Evolutionary conservation across 2,113 vertebrate species (phyloP).

Genomic region (Geothlypis trichas): DNA sequence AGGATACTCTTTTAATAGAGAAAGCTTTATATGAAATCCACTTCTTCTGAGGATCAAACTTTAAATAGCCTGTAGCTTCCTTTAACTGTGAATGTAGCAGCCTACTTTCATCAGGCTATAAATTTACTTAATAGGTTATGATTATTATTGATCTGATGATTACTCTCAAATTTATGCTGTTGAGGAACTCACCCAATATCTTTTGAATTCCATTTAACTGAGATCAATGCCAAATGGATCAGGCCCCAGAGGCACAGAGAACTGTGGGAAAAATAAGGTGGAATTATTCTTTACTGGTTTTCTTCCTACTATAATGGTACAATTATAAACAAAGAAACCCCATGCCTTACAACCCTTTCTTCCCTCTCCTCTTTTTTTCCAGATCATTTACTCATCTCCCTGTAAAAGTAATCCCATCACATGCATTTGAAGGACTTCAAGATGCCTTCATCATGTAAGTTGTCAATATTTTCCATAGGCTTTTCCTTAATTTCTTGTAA

Average conservation of each 20-base stretch:
- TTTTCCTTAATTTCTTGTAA: neutral
- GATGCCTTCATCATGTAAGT: slow-evolving; percentile 88
- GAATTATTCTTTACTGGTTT: neutral
- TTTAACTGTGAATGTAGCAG: neutral
- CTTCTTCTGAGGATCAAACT: neutral
- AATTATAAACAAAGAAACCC: neutral
- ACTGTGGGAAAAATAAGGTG: neutral
- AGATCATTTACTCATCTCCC: slow-evolving; percentile 84
- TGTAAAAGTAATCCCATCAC: slow-evolving; percentile 80
- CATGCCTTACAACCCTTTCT: neutral
- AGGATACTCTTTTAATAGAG: neutral
- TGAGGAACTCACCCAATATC: neutral
- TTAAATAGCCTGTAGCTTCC: neutral
- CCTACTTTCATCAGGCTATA: neutral
- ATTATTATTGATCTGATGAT: neutral
- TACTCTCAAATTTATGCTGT: neutral
- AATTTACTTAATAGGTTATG: neutral
- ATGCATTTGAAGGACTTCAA: slow-evolving; percentile 85
- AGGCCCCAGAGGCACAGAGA: neutral
- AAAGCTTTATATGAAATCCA: neutral
- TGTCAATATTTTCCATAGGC: neutral
- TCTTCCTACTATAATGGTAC: neutral
- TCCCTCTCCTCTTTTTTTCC: slow-evolving; percentile 33
- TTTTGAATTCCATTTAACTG: neutral
- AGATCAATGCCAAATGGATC: neutral